Evolutionary conservation across 2,797 vertebrate species (phyloP), one percentile per base, ranked within the genome.

Genomic region (Pampus argenteus): DNA sequence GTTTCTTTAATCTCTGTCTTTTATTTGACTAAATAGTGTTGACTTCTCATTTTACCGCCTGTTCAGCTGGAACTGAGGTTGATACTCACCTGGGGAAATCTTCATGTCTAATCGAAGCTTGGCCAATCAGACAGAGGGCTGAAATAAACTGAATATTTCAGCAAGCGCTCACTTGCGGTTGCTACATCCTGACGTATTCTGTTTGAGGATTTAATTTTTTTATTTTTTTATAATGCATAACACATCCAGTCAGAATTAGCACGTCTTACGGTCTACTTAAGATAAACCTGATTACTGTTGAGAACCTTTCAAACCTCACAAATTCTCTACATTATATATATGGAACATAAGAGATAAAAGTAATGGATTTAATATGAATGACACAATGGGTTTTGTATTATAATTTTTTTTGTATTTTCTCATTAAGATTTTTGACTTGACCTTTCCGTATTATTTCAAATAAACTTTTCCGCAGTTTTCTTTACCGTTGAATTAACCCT

Each of bases 1-100:
- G 67, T 88, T 89, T 89, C 89, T 91, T 91, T 92, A 93, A 92
- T 93, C 88, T 87, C 64, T 81, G 62, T 70, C 84, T 93, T 93
- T 93, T 91, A 89, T 93, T 92, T 89, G 75, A 90, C 90, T 93
- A 93, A 94, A 92, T 83, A 82, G 87, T 87, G 86, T 91, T 85
- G 77, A 89, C 88, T 91, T 86, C 78, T 85, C 69, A 48, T 81
- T 90, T 90, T 89, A 83, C 77, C 66, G 85, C 77, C 82, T 56
- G 79, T 76, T 89, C 63, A 63, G 82, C 86, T 79, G 74, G 77
- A 90, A 83, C 65, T 11, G 44, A 70, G 73, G 71, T 79, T 91
- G 88, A 91, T 79, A 63, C 84, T 74, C 83, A 91, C 88, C 88
- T 85, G 62, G 92, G 92, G 90, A 91, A 91, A 86, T 90, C 66